phyloP scores from a whole-genome alignment of 2,888 invertebrate genomes.

The Mellilla xanthometata region DNA sequence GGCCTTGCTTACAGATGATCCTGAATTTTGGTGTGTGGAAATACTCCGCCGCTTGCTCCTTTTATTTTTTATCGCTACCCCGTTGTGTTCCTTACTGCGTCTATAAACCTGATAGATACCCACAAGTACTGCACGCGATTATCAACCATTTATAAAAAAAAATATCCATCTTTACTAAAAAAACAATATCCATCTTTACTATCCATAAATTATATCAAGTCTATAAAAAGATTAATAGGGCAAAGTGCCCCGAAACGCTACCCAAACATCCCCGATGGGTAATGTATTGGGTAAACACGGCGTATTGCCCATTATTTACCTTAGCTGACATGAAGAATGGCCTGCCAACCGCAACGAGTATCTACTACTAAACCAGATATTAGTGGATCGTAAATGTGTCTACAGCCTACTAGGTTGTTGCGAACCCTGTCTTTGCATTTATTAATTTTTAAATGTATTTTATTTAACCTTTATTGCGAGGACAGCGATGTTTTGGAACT shows the following conservation, averaged over 20 bases:
- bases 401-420: conserved; percentile 25
- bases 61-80: too few relatives aligned
- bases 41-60: too few relatives aligned
- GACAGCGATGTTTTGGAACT: too few relatives aligned
- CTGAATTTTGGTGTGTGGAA: too few relatives aligned
- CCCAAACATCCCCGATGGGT: conserved; percentile 25
- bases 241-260: conserved; percentile 17
- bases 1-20: too few relatives aligned
- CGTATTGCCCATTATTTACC: conserved; percentile 26
- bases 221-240: conserved; percentile 23
- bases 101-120: too few relatives aligned
- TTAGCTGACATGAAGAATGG: conserved; percentile 39
- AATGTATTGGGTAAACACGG: conserved; percentile 43
- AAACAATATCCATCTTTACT: conserved; percentile 7
- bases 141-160: too few relatives aligned
- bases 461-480: too few relatives aligned
- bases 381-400: conserved; percentile 20
- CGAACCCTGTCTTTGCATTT: conserved; percentile 13
- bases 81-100: too few relatives aligned
- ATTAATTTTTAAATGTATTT: too few relatives aligned
- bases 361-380: conserved; percentile 5
- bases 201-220: conserved; percentile 14
- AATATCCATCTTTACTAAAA: too few relatives aligned
- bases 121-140: too few relatives aligned
- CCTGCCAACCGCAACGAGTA: conserved; percentile 19